phyloP scores from a whole-genome alignment of 2,113 vertebrate genomes.

The Anarhynchus alexandrinus region DNA sequence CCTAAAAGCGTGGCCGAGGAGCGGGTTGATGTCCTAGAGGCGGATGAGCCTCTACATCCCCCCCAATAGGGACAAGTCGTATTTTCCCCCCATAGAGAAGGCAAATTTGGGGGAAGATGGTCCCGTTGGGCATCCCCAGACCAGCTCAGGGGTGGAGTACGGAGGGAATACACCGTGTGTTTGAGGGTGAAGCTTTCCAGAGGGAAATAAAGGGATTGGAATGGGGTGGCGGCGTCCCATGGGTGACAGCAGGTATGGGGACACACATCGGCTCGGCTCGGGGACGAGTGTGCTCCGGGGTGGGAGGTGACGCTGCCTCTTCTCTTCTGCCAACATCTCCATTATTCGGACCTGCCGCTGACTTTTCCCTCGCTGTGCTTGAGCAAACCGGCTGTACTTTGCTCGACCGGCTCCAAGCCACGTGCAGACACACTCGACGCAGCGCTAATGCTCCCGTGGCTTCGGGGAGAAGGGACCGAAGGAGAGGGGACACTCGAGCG shows the following conservation, averaged over 20 bases:
- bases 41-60: neutral
- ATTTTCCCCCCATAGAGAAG: neutral
- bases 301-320: neutral
- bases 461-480: neutral
- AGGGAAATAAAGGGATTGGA: neutral
- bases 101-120: neutral
- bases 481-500: rapidly evolving
- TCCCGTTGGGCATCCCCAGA: neutral
- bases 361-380: neutral
- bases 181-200: neutral
- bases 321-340: neutral
- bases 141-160: rapidly evolving
- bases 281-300: rapidly evolving
- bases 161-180: neutral
- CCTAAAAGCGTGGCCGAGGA: neutral
- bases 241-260: neutral
- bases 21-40: neutral
- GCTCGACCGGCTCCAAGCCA: neutral
- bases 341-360: rapidly evolving
- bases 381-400: neutral
- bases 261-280: rapidly evolving
- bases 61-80: neutral
- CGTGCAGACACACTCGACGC: rapidly evolving
- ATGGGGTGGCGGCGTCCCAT: rapidly evolving
- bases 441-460: neutral